Evolutionary conservation across 2,888 invertebrate species (phyloP).

Genomic region (Kryphioiulus occultus): DNA sequence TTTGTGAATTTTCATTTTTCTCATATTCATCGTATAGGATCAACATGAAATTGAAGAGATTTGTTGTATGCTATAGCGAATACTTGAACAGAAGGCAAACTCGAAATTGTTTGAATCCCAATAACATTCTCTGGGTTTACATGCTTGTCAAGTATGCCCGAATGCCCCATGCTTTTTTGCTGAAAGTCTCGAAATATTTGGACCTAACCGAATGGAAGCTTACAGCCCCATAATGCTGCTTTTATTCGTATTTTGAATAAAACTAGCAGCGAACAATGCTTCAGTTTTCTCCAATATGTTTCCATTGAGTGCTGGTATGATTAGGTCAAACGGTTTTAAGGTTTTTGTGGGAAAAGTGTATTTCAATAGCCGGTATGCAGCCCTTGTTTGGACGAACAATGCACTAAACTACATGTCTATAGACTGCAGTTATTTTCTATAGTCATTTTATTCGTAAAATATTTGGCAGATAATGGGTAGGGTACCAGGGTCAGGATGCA

Average conservation of each 20-base stretch:
- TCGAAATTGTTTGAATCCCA: not conserved
- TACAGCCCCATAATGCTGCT: not conserved
- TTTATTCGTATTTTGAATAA: conserved; percentile 32
- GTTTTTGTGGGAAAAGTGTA: not conserved
- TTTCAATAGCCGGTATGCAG: conserved; percentile 19
- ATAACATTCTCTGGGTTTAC: not conserved
- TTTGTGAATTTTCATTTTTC: not conserved
- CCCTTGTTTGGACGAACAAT: conserved; percentile 24
- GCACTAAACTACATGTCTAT: conserved; percentile 4
- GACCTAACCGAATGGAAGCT: conserved; percentile 6
- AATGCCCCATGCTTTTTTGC: not conserved
- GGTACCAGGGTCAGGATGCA: no score
- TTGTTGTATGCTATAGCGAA: not conserved
- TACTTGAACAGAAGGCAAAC: conserved; percentile 22
- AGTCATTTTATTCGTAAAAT: conserved; percentile 8
- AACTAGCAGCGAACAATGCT: conserved; percentile 10
- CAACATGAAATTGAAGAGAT: conserved; percentile 32
- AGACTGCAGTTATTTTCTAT: not conserved
- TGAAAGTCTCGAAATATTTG: not conserved
- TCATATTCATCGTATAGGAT: not conserved
- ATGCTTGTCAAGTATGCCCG: not conserved
- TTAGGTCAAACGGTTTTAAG: conserved; percentile 36
- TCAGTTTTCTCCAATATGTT: conserved; percentile 25
- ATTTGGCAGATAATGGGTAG: conserved; percentile 18
- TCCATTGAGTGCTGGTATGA: not conserved